phyloP scores from a whole-genome alignment of 2,113 vertebrate genomes.

The human (Homo sapiens) region GRCh38 chr1:95758001-95758500 shows the following conservation, averaged over 20 bases:
- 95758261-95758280: not conserved
- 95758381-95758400: not conserved
- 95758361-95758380: not conserved
- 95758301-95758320: not conserved
- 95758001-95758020: not conserved
- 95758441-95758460: not conserved
- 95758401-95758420: not conserved
- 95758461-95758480: not conserved
- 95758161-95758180: not conserved
- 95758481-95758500: not conserved
- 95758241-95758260: not conserved
- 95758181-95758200: not conserved
- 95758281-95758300: not conserved
- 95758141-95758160: constrained; percentile 13
- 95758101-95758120: not conserved
- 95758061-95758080: not conserved
- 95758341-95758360: not conserved
- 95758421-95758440: not conserved
- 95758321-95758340: not conserved
- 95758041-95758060: not conserved
- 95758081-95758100: not conserved
- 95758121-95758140: constrained; percentile 21
- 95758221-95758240: not conserved
- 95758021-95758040: not conserved
- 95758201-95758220: not conserved